phyloP scores from a whole-genome alignment of 2,113 vertebrate genomes.

The Cyphomyrus discorhynchus region DNA sequence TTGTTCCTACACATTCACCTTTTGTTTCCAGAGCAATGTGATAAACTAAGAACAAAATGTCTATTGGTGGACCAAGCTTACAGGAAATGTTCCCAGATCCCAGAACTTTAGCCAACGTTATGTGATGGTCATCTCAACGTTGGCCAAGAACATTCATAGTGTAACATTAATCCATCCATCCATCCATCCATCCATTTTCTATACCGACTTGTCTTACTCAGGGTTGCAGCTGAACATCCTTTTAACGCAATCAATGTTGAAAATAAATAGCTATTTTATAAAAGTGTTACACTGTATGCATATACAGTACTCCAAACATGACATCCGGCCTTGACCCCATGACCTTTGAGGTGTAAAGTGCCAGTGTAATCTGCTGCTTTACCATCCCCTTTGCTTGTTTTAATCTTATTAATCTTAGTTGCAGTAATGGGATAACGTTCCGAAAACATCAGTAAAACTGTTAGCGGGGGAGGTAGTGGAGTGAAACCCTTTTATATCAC shows the following conservation, averaged over 20 bases:
- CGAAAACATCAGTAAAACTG: background rate
- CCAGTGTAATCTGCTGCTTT: background rate
- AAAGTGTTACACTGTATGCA: no score
- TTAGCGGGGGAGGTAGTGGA: background rate
- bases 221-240: background rate
- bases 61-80: background rate
- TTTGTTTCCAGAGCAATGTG: background rate
- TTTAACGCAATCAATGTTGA: no score
- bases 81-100: background rate
- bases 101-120: background rate
- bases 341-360: no score
- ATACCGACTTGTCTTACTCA: background rate
- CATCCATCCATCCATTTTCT: background rate
- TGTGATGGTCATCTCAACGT: background rate
- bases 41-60: background rate
- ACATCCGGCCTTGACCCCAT: no score
- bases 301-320: no score
- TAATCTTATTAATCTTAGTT: background rate
- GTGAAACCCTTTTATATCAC: background rate
- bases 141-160: background rate
- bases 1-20: background rate
- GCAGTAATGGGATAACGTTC: background rate
- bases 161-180: no score
- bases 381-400: background rate
- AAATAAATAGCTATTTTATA: no score